These are phyloP conservation scores for Manacus vitellinus DNA, from an alignment of 2,113 vertebrate species.

Conservation along the genomic window DNA sequence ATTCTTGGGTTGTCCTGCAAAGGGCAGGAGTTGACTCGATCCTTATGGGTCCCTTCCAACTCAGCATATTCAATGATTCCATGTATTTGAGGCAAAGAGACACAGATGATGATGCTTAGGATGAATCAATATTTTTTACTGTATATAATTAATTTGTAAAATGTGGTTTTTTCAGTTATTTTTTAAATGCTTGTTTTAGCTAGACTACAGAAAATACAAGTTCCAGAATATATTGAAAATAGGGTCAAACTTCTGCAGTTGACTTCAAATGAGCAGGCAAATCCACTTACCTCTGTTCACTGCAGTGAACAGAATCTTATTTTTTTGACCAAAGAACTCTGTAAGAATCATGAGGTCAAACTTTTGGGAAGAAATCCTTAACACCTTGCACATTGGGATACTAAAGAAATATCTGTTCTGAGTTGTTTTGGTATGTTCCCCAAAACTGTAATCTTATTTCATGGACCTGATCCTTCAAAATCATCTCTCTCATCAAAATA, in stretches of 20 bases:
- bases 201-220: background rate
- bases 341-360: background rate
- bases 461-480: background rate
- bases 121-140: background rate
- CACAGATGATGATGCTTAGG: background rate
- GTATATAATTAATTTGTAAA: background rate
- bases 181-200: background rate
- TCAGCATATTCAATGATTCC: background rate
- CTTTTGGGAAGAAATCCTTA: background rate
- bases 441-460: background rate
- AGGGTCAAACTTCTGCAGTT: background rate
- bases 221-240: background rate
- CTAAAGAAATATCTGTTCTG: background rate
- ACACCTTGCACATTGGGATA: fast-evolving
- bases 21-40: background rate
- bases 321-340: background rate
- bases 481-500: background rate
- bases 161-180: background rate
- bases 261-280: background rate
- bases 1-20: background rate
- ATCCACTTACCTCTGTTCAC: background rate
- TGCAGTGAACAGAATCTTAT: background rate
- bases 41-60: background rate
- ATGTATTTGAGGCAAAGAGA: background rate
- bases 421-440: background rate